Base-by-base conservation (phyloP, 2,888 invertebrate species). In the Drosophila helvetica region DNA sequence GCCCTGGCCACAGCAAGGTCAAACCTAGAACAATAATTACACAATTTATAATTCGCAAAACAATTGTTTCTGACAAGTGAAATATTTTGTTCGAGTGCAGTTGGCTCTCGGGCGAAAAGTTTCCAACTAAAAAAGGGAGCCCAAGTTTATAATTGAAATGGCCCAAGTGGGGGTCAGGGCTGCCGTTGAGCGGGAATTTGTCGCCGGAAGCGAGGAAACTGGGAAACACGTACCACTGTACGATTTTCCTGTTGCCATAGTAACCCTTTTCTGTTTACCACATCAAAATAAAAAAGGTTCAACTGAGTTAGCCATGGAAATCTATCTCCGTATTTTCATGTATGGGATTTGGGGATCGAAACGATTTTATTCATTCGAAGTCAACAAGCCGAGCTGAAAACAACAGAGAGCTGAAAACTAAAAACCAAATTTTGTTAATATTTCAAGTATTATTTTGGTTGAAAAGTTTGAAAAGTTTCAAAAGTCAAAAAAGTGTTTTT, bases 21-120 rank as follows among this genome's bases (percentile, higher is more conserved):
- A 86, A 60, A 61, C 71, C 71, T 19, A 68, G 66, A 66, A 68
- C 74, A 68, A 74, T 77, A 86, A 86, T 82, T 87, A 77, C 74
- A 83, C 88, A 87, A 87, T 82, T 82, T 75, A 74, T 86, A 68
- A 78, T 80, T 72, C 72, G 66, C 72, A 86, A 75, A 82, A 86
- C 88, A 82, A 82, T 82, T 82, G 82, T 86, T 86, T 87, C 68
- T 86, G 82, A 82, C 82, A 82, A 72, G 50, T 65, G 77, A 60
- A 76, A 81, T 87, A 81, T 71, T 53, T 54, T 71, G 68, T 71
- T 71, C 52, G 62, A 67, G 70, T 58, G 18, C 59, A 17, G 66
- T 69, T 57, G 18, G 69, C 27, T 51, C 25, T 48, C 33, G 43
- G 38, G 51, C 60, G 71, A 63, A 86, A 81, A 59, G 79, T 81